Conservation (phyloP, 1,140 invertebrate genomes). For the Cheumatopsyche charites region DNA sequence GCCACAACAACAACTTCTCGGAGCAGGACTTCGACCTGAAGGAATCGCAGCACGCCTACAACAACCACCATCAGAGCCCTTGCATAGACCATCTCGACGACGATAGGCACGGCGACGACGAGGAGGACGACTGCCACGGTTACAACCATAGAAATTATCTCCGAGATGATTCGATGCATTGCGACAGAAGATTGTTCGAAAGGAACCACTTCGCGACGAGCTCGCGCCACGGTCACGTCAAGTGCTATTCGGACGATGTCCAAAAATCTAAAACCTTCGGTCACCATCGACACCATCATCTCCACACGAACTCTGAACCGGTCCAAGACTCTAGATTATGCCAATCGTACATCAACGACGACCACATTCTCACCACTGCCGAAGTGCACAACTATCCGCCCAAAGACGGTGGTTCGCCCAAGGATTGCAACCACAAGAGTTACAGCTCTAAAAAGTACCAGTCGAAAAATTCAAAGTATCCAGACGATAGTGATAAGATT, state of each 20-base stretch:
- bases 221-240: constrained; percentile 45
- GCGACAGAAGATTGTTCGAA: constrained; percentile 44
- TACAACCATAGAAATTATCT: constrained; percentile 45
- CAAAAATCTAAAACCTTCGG: constrained; percentile 47
- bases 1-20: constrained; percentile 34
- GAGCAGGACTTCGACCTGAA: constrained; percentile 45
- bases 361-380: constrained; percentile 58
- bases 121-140: constrained; percentile 43
- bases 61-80: constrained; percentile 42
- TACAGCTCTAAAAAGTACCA: constrained; percentile 44
- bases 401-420: constrained; percentile 59
- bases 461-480: constrained; percentile 51
- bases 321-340: constrained; percentile 49
- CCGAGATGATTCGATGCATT: constrained; percentile 32
- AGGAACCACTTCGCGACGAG: constrained; percentile 47
- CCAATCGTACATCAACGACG: constrained; percentile 51
- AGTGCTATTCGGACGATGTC: constrained; percentile 47
- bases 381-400: constrained; percentile 62
- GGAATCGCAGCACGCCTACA: constrained; percentile 32
- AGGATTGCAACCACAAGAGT: constrained; percentile 45
- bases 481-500: constrained; percentile 58
- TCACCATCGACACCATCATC: constrained; percentile 53
- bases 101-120: constrained; percentile 41
- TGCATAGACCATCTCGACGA: constrained; percentile 43
- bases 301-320: constrained; percentile 57